Conservation (phyloP, 2,888 invertebrate genomes). For the Cephus sareptanus region DNA sequence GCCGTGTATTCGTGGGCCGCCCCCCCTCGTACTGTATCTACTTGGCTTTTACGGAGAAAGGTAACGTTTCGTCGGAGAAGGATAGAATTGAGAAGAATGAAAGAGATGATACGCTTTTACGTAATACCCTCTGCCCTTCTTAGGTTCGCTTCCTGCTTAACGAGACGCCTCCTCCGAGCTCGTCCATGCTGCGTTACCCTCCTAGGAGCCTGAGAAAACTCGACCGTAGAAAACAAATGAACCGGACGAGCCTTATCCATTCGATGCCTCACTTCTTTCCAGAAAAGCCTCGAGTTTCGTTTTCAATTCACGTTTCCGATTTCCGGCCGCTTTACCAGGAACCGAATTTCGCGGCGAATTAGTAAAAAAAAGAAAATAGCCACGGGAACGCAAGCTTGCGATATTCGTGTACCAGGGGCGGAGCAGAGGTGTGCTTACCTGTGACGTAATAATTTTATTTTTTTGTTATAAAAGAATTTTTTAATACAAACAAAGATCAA, state of each 20-base stretch:
- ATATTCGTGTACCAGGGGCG: background rate
- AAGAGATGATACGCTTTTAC: background rate
- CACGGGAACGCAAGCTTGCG: background rate
- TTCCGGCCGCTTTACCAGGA: background rate
- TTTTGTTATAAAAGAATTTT: background rate
- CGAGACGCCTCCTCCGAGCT: background rate
- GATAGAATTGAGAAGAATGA: background rate
- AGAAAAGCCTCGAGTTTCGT: background rate
- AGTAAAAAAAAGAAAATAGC: background rate
- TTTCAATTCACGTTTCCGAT: background rate
- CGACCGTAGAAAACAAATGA: background rate
- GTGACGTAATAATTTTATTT: too few relatives aligned
- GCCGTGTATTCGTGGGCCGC: background rate
- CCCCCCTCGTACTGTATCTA: background rate
- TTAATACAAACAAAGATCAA: background rate
- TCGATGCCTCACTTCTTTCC: background rate
- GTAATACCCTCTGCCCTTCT: background rate
- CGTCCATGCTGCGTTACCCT: background rate
- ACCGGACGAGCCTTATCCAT: background rate
- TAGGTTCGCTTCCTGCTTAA: background rate
- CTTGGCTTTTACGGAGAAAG: background rate
- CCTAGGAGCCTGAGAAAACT: background rate
- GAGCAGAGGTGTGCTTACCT: too few relatives aligned
- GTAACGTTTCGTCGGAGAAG: background rate
- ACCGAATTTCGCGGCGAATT: background rate